A percentile compares a stretch with the other conserved stretches of the same genome.
Conservation (phyloP, 2,797 vertebrate species). For the Tapera naevia region DNA sequence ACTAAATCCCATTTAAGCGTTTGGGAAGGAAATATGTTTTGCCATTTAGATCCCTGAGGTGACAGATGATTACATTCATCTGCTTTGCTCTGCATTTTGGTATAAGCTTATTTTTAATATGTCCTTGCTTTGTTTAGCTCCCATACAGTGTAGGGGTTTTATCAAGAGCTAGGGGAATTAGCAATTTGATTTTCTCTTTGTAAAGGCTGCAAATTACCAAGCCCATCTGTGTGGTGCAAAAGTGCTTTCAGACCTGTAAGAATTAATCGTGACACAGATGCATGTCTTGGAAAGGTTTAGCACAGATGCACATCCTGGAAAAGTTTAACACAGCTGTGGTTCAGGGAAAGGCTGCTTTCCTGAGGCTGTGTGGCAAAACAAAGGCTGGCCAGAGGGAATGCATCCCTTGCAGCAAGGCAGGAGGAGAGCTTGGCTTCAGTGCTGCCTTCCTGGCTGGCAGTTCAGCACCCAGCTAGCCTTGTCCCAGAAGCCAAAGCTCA, state of each 20-base stretch:
- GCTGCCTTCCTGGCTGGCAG: neutral
- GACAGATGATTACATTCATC: neutral
- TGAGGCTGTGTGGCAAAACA: neutral
- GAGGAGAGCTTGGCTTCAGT: neutral
- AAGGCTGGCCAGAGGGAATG: neutral
- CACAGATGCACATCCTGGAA: no score
- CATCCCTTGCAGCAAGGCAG: neutral
- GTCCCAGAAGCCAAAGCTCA: neutral
- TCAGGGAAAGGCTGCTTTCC: neutral
- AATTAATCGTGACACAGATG: rapidly evolving
- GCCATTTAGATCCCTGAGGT: neutral
- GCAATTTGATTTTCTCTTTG: neutral
- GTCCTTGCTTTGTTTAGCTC: neutral
- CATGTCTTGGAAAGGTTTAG: neutral
- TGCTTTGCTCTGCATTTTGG: neutral
- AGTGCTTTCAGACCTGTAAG: neutral
- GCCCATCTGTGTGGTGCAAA: neutral
- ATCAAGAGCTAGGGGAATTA: neutral
- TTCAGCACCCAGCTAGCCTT: neutral
- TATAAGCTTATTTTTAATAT: neutral
- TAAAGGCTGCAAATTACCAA: neutral
- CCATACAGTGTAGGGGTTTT: rapidly evolving
- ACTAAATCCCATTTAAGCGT: neutral
- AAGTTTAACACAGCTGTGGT: no score
- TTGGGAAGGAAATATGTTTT: neutral